A percentile compares a stretch with the other conserved stretches of the same genome.
These are phyloP conservation scores for Pyrocephalus nanus DNA, from an alignment of 2,797 vertebrate genomes.

Conservation along the genomic window DNA sequence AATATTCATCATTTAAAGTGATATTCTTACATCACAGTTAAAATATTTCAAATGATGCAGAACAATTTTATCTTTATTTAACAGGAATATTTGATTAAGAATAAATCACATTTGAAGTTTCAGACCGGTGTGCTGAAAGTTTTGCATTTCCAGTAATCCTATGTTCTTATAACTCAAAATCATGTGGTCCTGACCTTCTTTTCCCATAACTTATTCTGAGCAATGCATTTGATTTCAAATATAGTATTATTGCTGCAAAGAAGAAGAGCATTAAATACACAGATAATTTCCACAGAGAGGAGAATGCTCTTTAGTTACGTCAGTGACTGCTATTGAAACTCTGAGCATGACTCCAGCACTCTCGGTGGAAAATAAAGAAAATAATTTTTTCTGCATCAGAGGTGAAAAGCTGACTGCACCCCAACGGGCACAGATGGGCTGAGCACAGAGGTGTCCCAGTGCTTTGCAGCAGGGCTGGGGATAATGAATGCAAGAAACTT, in stretches of 20 bases:
- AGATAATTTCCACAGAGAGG: neutral
- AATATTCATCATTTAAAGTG: neutral
- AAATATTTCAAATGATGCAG: neutral
- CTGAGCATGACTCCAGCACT: neutral
- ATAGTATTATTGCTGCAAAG: neutral
- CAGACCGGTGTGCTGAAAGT: neutral
- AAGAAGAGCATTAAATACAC: neutral
- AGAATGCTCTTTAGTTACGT: conserved; percentile 11
- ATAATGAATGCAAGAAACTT: neutral
- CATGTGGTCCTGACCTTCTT: neutral
- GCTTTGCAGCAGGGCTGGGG: neutral
- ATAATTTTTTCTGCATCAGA: neutral
- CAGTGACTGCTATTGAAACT: neutral
- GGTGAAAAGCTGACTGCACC: conserved; percentile 5
- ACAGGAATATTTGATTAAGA: neutral
- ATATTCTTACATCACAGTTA: neutral
- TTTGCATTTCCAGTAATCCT: neutral
- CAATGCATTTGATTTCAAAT: neutral
- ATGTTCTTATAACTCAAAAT: neutral
- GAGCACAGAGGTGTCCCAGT: neutral
- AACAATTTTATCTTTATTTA: neutral
- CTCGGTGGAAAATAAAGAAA: neutral
- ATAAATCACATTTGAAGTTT: neutral
- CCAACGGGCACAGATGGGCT: neutral
- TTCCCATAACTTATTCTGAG: neutral